A percentile compares a stretch with the other conserved stretches of the same genome.
Evolutionary conservation across 2,888 invertebrate genomes (phyloP).

Genomic region (Agrilus biguttatus): DNA sequence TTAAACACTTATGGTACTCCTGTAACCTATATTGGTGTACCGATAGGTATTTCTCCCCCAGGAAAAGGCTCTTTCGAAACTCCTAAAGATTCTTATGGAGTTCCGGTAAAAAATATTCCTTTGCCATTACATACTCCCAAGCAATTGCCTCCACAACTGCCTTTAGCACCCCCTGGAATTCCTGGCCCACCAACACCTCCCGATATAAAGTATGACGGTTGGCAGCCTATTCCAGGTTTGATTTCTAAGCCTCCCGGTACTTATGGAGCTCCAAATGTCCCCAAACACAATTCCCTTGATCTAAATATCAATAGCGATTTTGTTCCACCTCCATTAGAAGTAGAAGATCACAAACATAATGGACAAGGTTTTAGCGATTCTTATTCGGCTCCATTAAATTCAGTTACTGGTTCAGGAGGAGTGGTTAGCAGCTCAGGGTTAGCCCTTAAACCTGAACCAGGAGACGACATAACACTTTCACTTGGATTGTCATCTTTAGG

Average conservation of each 20-base stretch:
- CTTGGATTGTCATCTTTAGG: constrained; percentile 15
- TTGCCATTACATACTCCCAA: constrained; percentile 34
- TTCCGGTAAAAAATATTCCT: constrained; percentile 33
- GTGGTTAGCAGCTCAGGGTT: constrained; percentile 23
- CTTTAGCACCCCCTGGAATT: constrained; percentile 43
- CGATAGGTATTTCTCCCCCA: constrained; percentile 23
- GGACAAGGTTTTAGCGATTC: constrained; percentile 30
- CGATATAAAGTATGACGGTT: constrained; percentile 66
- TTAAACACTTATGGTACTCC: constrained; percentile 17
- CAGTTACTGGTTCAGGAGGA: constrained; percentile 29
- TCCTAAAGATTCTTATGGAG: constrained; percentile 29
- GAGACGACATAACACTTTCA: constrained; percentile 9
- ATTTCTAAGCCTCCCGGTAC: constrained; percentile 24
- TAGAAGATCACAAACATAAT: too few species aligned
- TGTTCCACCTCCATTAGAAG: constrained; percentile 17
- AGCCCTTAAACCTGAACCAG: constrained; percentile 16
- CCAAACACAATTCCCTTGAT: constrained; percentile 23
- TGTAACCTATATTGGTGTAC: constrained; percentile 15
- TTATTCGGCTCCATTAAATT: constrained; percentile 36
- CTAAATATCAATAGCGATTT: constrained; percentile 26
- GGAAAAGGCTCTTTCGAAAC: constrained; percentile 27
- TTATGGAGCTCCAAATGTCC: constrained; percentile 20
- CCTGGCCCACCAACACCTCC: constrained; percentile 64
- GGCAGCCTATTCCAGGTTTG: constrained; percentile 72
- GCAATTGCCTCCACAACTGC: constrained; percentile 41